Evolutionary conservation across 2,888 invertebrate genomes (phyloP).

Genomic region (Agriopis marginaria): DNA sequence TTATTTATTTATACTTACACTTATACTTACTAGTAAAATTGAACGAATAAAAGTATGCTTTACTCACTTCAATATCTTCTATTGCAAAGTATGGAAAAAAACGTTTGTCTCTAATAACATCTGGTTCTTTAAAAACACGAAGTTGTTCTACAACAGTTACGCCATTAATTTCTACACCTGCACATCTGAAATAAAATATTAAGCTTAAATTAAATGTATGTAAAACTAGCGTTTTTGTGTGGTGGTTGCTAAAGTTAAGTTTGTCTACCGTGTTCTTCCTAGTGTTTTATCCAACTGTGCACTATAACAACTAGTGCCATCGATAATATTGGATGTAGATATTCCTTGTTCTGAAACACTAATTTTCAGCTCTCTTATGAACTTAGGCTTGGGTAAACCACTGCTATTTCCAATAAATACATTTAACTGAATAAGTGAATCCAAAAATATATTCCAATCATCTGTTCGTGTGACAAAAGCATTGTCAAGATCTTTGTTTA

Average conservation of each 20-base stretch:
- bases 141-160: conserved; percentile 56
- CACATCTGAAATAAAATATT: conserved; percentile 50
- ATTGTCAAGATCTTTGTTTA: conserved; percentile 35
- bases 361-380: conserved; percentile 38
- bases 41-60: conserved; percentile 46
- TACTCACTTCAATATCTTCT: conserved; percentile 9
- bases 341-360: conserved; percentile 27
- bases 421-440: conserved; percentile 46
- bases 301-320: conserved; percentile 21
- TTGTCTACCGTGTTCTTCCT: conserved; percentile 33
- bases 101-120: not conserved
- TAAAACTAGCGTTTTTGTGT: not conserved
- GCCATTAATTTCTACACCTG: conserved; percentile 54
- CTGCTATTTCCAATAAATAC: conserved; percentile 34
- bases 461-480: conserved; percentile 42
- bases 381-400: conserved; percentile 40
- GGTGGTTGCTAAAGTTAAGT: not conserved
- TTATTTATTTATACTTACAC: not conserved
- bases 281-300: conserved; percentile 28
- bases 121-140: conserved; percentile 43
- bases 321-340: not conserved
- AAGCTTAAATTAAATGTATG: not conserved
- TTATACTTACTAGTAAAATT: no score
- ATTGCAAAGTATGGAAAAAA: conserved; percentile 6
- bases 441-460: conserved; percentile 44